phyloP scores from a whole-genome alignment of 1,140 invertebrate species.

The Drosophila pallidifrons region DNA sequence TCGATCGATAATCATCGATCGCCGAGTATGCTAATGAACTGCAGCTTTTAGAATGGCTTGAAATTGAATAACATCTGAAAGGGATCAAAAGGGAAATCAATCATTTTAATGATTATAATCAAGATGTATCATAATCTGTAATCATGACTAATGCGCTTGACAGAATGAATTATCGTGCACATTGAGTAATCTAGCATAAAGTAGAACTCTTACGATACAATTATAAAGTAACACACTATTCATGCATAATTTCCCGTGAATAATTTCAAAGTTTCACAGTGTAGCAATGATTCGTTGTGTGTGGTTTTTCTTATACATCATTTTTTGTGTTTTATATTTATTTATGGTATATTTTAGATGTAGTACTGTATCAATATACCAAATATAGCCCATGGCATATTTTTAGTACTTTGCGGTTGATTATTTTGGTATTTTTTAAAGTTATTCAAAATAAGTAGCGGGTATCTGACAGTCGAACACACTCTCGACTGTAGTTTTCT shows the following conservation, averaged over 20 bases:
- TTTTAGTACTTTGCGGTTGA: too few relatives aligned
- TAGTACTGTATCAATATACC: too few relatives aligned
- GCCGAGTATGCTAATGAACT: constrained; percentile 18
- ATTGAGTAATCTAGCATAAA: constrained; percentile 14
- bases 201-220: not conserved
- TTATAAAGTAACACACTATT: not conserved
- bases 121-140: constrained; percentile 22
- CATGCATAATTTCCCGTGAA: not conserved
- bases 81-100: constrained; percentile 7
- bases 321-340: too few relatives aligned
- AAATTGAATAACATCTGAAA: constrained; percentile 14
- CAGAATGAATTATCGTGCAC: not conserved
- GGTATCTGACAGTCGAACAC: too few relatives aligned
- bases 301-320: not conserved
- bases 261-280: not conserved
- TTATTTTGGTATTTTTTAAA: too few relatives aligned
- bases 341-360: too few relatives aligned
- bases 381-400: too few relatives aligned
- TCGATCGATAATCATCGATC: not conserved
- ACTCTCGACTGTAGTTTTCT: too few relatives aligned
- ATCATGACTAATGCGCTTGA: constrained; percentile 18
- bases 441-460: too few relatives aligned
- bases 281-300: not conserved
- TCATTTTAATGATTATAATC: constrained; percentile 22
- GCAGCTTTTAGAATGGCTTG: not conserved